Percentiles rank a stretch among this genome's conserved stretches.
These are phyloP conservation scores for Monopterus albus DNA, from an alignment of 2,113 vertebrate species.

Conservation along the genomic window DNA sequence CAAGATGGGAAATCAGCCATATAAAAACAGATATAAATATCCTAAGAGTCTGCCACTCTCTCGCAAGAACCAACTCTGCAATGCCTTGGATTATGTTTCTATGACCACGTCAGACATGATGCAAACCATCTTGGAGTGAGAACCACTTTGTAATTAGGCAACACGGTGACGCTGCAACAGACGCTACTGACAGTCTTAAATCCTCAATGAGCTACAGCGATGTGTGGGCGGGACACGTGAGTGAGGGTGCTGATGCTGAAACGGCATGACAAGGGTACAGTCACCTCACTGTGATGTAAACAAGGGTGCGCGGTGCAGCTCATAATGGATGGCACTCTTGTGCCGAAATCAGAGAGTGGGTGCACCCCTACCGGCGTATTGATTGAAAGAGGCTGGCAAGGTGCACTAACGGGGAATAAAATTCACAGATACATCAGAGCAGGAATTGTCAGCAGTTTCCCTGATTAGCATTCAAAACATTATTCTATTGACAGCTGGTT, in stretches of 20 bases:
- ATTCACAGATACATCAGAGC: constrained; percentile 60
- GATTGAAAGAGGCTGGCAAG: constrained; percentile 66
- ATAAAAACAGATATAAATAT: constrained; percentile 33
- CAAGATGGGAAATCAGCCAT: constrained; percentile 21
- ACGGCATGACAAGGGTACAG: constrained; percentile 56
- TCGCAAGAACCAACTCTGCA: not conserved
- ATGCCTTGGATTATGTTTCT: constrained; percentile 31
- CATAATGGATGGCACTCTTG: constrained; percentile 64
- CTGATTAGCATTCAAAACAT: constrained; percentile 63
- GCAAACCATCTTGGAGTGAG: constrained; percentile 40
- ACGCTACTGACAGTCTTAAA: constrained; percentile 57
- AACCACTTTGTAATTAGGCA: constrained; percentile 57
- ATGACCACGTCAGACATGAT: constrained; percentile 21
- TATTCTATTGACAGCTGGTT: constrained; percentile 58
- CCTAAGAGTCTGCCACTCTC: not conserved
- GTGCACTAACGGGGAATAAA: constrained; percentile 54
- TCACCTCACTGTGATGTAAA: constrained; percentile 58
- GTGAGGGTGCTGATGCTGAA: constrained; percentile 56
- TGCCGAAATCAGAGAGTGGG: constrained; percentile 60
- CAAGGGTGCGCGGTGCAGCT: constrained; percentile 36
- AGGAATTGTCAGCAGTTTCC: constrained; percentile 74
- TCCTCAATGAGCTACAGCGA: constrained; percentile 36
- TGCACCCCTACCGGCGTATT: constrained; percentile 55
- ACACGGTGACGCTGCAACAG: constrained; percentile 40
- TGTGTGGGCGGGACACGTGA: constrained; percentile 45